Conservation (phyloP, 1,140 invertebrate species). For the Neodiprion pinetum region DNA sequence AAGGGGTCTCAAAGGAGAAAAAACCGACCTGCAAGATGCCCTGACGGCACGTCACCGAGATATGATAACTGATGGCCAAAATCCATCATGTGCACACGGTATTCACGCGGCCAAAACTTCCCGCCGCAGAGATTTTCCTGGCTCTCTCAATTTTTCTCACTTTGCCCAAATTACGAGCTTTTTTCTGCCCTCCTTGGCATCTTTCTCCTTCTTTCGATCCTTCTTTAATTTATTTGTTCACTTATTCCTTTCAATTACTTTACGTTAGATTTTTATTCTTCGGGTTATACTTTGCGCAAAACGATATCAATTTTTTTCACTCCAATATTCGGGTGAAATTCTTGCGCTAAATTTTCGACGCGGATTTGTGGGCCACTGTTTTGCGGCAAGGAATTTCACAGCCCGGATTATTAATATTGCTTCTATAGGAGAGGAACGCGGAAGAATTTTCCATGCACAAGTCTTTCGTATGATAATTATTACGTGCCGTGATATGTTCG, state of each 20-base stretch:
- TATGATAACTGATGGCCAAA: conserved; percentile 5
- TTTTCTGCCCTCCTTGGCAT: background rate
- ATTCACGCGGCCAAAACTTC: background rate
- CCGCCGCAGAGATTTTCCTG: background rate
- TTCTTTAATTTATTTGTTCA: background rate
- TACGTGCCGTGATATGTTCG: background rate
- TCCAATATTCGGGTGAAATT: background rate
- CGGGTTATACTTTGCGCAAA: background rate
- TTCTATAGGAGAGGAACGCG: background rate
- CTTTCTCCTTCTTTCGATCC: too few relatives aligned
- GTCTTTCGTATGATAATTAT: background rate
- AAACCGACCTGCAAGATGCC: background rate
- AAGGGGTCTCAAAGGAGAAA: background rate
- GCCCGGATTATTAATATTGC: background rate
- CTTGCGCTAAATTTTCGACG: background rate
- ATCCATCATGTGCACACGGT: background rate
- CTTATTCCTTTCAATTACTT: background rate
- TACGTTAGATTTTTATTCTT: too few relatives aligned
- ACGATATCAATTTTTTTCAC: background rate
- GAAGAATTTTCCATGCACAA: background rate
- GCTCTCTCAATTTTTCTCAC: background rate
- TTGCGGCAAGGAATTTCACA: background rate
- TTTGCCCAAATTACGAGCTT: background rate
- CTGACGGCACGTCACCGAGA: background rate
- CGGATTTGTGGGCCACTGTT: background rate